Evolutionary conservation across 2,113 vertebrate species (phyloP), one percentile per base, ranked within the genome.

Genomic region (Mastomys coucha): DNA sequence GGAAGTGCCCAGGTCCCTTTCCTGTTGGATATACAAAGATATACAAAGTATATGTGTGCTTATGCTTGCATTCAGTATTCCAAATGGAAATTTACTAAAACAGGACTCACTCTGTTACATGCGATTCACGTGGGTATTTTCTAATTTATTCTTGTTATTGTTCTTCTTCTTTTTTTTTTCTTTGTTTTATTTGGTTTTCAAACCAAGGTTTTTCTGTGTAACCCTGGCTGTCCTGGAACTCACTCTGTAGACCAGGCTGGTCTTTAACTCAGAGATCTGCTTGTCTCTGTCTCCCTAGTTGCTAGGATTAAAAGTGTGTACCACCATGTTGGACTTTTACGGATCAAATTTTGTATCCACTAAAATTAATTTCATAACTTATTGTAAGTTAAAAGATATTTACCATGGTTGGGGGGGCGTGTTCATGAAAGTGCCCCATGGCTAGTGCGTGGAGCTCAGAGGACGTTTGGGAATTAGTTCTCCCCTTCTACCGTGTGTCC

Each of bases 311-410:
- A 63, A 28, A 24, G 8, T 28, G 14, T 63, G 14, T 4, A 11
- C 13, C 14, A 42, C n/a, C 20, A 60, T 14, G 7, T n/a, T 58
- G 1, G 4, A n/a, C 13, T 63, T 63, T 84, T 84, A 63, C 81
- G 42, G 24, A 16, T 19, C 58, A 85, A 63, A 45, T 9, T 84
- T 42, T 10, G 5, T 92, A 67, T 56, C 33, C 20, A 70, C 51
- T 90, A 70, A 85, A 56, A 85, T 80, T 80, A 89, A 93, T 87
- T 82, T 90, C 31, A 65, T 8, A 26, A 90, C 10, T 20, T 51
- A 45, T 33, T 51, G n/a, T 84, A 84, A 42, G 14, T 84, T 31
- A 63, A 84, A 56, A 82, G 63, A 22, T 69, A 49, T 69, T 49
- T 86, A 36, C 7, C 26, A 45, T 12, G 39, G 24, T n/a, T 77